Evolutionary conservation across 2,888 invertebrate species (phyloP).

Genomic region (Ophraella communa): DNA sequence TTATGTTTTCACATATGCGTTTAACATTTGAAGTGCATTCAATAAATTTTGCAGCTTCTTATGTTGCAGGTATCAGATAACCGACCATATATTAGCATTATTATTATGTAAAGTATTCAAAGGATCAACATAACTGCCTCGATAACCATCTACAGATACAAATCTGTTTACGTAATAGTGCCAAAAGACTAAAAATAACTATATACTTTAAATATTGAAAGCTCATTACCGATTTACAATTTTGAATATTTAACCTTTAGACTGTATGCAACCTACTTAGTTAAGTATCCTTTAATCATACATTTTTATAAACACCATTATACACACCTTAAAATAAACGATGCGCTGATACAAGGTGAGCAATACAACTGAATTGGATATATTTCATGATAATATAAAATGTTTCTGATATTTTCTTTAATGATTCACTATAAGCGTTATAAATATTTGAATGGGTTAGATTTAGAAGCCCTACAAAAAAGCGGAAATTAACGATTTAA

Average conservation of each 20-base stretch:
- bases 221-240: neutral
- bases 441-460: too few species aligned
- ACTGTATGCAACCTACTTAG: neutral
- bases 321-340: neutral
- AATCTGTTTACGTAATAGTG: neutral
- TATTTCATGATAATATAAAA: too few species aligned
- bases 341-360: neutral
- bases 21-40: too few species aligned
- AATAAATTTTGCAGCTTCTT: too few species aligned
- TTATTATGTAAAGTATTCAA: neutral
- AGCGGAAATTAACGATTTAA: too few species aligned
- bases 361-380: too few species aligned
- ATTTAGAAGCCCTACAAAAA: too few species aligned
- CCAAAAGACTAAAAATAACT: neutral
- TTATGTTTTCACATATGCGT: too few species aligned
- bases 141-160: neutral
- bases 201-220: too few species aligned
- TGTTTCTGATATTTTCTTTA: too few species aligned
- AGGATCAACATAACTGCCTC: neutral
- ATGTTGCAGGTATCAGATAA: neutral
- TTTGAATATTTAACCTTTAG: neutral
- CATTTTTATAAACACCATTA: neutral
- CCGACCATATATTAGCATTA: neutral
- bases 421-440: too few species aligned
- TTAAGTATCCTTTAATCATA: neutral